These are phyloP conservation scores for Carpatolechia fugitivella DNA, from an alignment of 2,888 invertebrate species.

Conservation along the genomic window DNA sequence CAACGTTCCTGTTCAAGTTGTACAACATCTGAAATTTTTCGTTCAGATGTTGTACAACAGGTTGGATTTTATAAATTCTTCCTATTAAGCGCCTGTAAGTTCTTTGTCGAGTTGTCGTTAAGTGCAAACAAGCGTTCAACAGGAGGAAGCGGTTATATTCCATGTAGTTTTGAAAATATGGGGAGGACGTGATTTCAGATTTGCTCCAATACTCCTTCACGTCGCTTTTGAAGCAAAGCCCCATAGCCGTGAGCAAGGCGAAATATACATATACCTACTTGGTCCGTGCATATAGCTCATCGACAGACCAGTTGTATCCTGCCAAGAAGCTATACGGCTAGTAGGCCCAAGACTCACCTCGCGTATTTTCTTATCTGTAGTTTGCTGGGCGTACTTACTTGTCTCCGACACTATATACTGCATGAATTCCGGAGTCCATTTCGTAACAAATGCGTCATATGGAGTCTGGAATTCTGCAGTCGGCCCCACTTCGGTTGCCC, in stretches of 20 bases:
- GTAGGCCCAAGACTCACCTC: neutral
- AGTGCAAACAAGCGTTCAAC: constrained; percentile 23
- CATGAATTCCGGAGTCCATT: constrained; percentile 35
- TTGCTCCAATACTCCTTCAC: constrained; percentile 30
- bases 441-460: constrained; percentile 27
- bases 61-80: constrained; percentile 20
- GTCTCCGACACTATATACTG: constrained; percentile 28
- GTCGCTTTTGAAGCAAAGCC: constrained; percentile 25
- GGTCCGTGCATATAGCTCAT: constrained; percentile 26
- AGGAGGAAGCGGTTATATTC: constrained; percentile 15
- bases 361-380: constrained; percentile 9
- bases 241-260: constrained; percentile 28
- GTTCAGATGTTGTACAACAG: constrained; percentile 18
- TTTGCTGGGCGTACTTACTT: constrained; percentile 30
- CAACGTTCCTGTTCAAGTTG: neutral
- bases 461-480: constrained; percentile 22
- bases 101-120: constrained; percentile 4
- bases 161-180: constrained; percentile 23
- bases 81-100: constrained; percentile 8
- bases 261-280: too few species aligned
- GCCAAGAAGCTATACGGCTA: neutral
- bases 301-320: constrained; percentile 3
- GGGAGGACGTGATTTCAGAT: constrained; percentile 26
- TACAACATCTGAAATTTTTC: constrained; percentile 7
- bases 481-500: constrained; percentile 17